These are phyloP conservation scores for Papilio polytes DNA, from an alignment of 1,140 invertebrate species.

Conservation along the genomic window DNA sequence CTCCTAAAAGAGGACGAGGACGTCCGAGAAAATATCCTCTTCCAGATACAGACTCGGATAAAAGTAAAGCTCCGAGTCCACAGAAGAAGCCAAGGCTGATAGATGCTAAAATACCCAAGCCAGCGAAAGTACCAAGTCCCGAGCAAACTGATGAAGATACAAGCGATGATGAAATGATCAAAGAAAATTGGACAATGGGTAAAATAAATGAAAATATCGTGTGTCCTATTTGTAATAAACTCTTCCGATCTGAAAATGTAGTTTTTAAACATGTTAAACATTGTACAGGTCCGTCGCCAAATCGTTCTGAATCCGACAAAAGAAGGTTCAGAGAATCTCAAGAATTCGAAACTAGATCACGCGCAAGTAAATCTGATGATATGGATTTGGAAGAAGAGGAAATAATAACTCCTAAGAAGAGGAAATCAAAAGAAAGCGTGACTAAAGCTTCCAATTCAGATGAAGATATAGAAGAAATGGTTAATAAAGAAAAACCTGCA, in stretches of 20 bases:
- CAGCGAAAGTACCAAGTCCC: background rate
- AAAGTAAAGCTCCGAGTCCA: conserved; percentile 57
- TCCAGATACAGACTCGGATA: conserved; percentile 54
- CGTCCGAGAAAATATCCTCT: conserved; percentile 76
- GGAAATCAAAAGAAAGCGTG: conserved; percentile 59
- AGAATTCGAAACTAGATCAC: conserved; percentile 61
- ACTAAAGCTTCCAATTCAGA: conserved; percentile 52
- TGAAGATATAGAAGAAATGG: conserved; percentile 66
- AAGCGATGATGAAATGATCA: conserved; percentile 66
- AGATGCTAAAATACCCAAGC: conserved; percentile 57
- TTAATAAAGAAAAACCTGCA: conserved; percentile 58
- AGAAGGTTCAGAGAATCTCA: conserved; percentile 60
- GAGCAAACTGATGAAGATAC: conserved; percentile 62
- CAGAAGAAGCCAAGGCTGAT: conserved; percentile 71
- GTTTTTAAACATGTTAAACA: conserved; percentile 83
- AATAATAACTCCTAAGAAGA: conserved; percentile 50
- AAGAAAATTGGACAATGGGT: conserved; percentile 80
- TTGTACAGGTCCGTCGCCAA: conserved; percentile 78
- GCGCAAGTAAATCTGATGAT: conserved; percentile 59
- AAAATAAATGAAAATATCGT: conserved; percentile 81
- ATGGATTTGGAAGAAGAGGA: conserved; percentile 60
- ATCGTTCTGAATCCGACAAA: conserved; percentile 72
- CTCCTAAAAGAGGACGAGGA: conserved; percentile 74
- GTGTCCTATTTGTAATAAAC: conserved; percentile 81
- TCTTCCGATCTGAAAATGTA: conserved; percentile 80